Evolutionary conservation across 2,113 vertebrate genomes (phyloP).

Genomic region (Hippocampus abdominalis): DNA sequence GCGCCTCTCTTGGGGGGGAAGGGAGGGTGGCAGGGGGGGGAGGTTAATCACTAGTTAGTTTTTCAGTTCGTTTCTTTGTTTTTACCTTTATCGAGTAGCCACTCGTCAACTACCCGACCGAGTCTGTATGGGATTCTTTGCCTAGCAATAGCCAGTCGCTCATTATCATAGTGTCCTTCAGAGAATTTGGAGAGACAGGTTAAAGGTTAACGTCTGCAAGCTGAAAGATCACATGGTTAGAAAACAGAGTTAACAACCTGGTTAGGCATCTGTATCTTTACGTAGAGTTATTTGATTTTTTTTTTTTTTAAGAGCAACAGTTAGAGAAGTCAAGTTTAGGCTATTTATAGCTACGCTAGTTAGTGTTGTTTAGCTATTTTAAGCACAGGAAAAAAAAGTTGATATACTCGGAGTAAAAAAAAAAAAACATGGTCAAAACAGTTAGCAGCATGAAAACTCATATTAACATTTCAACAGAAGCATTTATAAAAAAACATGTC

Average conservation of each 20-base stretch:
- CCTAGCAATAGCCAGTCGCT: conserved; percentile 99
- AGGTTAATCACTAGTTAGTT: conserved; percentile 77
- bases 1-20: conserved; percentile 78
- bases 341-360: conserved; percentile 76
- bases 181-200: conserved; percentile 97
- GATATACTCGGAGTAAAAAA: background rate
- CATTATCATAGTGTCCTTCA: conserved; percentile 99
- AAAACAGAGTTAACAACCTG: conserved; percentile 78
- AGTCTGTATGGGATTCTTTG: conserved; percentile 99
- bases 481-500: background rate
- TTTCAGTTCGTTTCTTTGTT: conserved; percentile 74
- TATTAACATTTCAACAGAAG: background rate
- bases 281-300: conserved; percentile 62
- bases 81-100: conserved; percentile 99
- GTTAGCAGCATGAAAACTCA: conserved; percentile 9
- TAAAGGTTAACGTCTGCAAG: conserved; percentile 86
- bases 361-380: conserved; percentile 67
- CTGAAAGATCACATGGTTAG: conserved; percentile 83
- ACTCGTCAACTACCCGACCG: conserved; percentile 99
- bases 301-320: conserved; percentile 61
- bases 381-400: background rate
- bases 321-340: conserved; percentile 73
- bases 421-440: conserved; percentile 1
- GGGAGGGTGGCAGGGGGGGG: conserved; percentile 48
- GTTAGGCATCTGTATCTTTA: conserved; percentile 73